phyloP scores from a whole-genome alignment of 2,797 vertebrate genomes.

The Ispidina picta region DNA sequence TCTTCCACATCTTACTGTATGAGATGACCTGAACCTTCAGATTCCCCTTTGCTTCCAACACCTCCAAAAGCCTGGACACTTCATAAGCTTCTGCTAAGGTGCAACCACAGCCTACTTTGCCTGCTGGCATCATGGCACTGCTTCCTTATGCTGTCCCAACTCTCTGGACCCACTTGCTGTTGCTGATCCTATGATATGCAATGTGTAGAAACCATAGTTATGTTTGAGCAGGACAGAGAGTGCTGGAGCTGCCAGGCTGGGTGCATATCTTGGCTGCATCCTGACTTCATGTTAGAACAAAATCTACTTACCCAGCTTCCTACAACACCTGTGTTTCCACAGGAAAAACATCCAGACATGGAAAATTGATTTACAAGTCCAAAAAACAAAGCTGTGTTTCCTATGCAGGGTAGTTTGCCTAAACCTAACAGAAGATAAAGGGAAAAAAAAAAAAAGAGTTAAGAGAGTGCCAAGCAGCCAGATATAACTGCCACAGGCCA shows the following conservation, averaged over 20 bases:
- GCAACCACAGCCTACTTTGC: not conserved
- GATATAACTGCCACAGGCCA: not conserved
- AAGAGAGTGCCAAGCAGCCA: not conserved
- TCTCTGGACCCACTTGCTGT: not conserved
- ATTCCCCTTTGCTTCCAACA: not conserved
- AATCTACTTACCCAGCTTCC: not conserved
- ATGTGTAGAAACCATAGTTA: not conserved
- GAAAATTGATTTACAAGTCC: not conserved
- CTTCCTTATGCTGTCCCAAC: not conserved
- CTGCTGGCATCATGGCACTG: not conserved
- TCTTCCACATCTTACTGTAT: not conserved
- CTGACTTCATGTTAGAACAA: not conserved
- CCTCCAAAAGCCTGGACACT: not conserved
- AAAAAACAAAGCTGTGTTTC: not conserved
- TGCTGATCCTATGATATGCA: not conserved
- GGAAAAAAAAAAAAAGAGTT: not conserved
- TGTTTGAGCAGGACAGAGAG: not conserved
- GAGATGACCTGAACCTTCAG: not conserved
- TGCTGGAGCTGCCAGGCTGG: not conserved
- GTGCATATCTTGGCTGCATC: not conserved
- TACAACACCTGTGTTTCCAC: not conserved
- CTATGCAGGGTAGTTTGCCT: not conserved
- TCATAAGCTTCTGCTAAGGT: not conserved
- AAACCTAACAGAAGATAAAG: not conserved
- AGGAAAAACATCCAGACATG: not conserved